A percentile compares a stretch with the other conserved stretches of the same genome.
Evolutionary conservation across 2,888 invertebrate genomes (phyloP).

Genomic region (Vesta saturnalis): DNA sequence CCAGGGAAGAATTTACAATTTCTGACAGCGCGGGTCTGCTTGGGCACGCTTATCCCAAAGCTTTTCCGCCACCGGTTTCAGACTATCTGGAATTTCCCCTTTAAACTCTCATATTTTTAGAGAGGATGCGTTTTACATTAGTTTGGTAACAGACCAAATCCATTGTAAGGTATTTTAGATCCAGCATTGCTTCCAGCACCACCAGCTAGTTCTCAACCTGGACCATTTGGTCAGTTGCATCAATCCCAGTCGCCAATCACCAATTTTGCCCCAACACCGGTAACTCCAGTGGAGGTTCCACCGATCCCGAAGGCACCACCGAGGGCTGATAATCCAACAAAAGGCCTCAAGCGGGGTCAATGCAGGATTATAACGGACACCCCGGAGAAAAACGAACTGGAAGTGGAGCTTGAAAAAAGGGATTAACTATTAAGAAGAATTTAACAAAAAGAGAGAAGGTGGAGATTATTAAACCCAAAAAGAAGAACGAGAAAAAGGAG

Average conservation of each 20-base stretch:
- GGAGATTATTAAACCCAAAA: not conserved
- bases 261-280: too few relatives aligned
- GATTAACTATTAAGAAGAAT: not conserved
- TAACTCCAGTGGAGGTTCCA: too few relatives aligned
- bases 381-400: not conserved
- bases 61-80: not conserved
- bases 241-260: not conserved
- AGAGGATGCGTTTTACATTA: conserved; percentile 7
- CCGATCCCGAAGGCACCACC: too few relatives aligned
- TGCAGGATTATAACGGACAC: not conserved
- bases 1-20: not conserved
- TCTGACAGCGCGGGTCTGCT: not conserved
- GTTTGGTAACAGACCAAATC: conserved; percentile 13
- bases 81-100: not conserved
- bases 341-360: not conserved
- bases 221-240: not conserved
- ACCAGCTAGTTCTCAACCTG: not conserved
- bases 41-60: not conserved
- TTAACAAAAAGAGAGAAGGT: too few relatives aligned
- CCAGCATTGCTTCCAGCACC: not conserved
- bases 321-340: too few relatives aligned
- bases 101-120: conserved; percentile 9
- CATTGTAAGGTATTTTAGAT: not conserved
- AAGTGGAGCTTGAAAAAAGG: not conserved
- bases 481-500: too few relatives aligned